Evolutionary conservation across 1,140 invertebrate species (phyloP), one percentile per base, ranked within the genome.

Genomic region (Dysdera silvatica): DNA sequence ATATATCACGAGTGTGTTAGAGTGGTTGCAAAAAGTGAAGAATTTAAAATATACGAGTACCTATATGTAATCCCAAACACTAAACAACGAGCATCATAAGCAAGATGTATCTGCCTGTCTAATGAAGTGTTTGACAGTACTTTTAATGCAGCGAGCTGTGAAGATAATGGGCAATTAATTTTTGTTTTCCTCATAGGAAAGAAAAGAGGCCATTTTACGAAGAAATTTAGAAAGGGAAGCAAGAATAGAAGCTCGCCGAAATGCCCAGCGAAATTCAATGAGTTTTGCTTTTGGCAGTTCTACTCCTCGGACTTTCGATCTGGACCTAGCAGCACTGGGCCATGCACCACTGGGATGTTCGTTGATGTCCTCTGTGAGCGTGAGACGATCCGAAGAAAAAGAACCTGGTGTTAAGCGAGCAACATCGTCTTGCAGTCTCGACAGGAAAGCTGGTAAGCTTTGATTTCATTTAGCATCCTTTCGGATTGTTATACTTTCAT

Each of bases 211-310:
- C 41, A 87, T 91, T 61, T 73, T 92, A 54, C 83, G 86, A 67
- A 86, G 89, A 72, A 90, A 90, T 76, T 83, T 85, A 79, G 89
- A 91, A 73, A 81, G 88, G 65, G 88, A 90, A 70, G 86, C 87
- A 43, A 82, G 88, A 67, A 80, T 91, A 68, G 88, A 91, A 76
- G 81, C 83, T 37, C 86, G 84, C 73, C 81, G 79, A 69, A 81
- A 81, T 71, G 84, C 84, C 73, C 85, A 87, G 72, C 79, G 83
- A 65, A 83, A 82, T 75, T 82, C 80, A 37, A 80, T 82, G 64
- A 83, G 84, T n/a, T 92, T 91, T 78, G 89, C 89, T 37, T 92
- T 92, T 77, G 89, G 89, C 35, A 91, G 88, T 71, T 91, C 88
- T 54, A 92, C 89, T 48, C 89, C 89, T 54, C 80, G 89, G 60